phyloP scores from a whole-genome alignment of 2,113 vertebrate species.

The Eleginops maclovinus region DNA sequence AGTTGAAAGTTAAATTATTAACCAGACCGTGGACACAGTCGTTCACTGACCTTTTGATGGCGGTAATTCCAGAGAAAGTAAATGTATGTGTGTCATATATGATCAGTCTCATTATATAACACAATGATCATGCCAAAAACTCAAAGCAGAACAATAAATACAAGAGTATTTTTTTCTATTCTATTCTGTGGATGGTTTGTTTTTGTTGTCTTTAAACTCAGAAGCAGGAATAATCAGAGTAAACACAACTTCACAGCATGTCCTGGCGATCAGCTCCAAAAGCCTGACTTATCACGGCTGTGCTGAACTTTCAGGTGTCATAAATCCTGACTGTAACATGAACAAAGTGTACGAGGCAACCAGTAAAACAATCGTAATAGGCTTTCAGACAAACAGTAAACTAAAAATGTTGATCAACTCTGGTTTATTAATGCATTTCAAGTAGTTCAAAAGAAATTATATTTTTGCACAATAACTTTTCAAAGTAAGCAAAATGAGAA shows the following conservation, averaged over 20 bases:
- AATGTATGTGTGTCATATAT: background rate
- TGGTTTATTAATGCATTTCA: constrained; percentile 98
- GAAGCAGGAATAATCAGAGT: background rate
- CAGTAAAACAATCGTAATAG: background rate
- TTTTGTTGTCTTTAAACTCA: background rate
- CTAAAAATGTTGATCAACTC: constrained; percentile 84
- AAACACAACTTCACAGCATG: background rate
- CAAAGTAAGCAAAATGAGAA: constrained; percentile 84
- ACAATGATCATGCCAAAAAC: background rate
- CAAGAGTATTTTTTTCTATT: constrained; percentile 35
- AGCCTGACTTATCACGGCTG: background rate
- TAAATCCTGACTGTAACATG: too few species aligned
- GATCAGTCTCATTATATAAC: background rate
- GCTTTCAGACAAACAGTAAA: background rate
- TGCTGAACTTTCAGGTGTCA: too few species aligned
- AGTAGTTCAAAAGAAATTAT: constrained; percentile 92
- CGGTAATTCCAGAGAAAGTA: background rate
- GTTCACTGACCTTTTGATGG: constrained; percentile 12
- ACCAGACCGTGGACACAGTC: constrained; percentile 11
- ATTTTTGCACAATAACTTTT: constrained; percentile 90
- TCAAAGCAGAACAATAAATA: constrained; percentile 24
- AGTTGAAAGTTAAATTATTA: constrained; percentile 28
- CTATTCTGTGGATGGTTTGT: background rate
- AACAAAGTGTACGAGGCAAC: background rate
- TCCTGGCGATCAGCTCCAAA: background rate